phyloP scores from a whole-genome alignment of 2,113 vertebrate species.

The Pelecanoides urinatrix region DNA sequence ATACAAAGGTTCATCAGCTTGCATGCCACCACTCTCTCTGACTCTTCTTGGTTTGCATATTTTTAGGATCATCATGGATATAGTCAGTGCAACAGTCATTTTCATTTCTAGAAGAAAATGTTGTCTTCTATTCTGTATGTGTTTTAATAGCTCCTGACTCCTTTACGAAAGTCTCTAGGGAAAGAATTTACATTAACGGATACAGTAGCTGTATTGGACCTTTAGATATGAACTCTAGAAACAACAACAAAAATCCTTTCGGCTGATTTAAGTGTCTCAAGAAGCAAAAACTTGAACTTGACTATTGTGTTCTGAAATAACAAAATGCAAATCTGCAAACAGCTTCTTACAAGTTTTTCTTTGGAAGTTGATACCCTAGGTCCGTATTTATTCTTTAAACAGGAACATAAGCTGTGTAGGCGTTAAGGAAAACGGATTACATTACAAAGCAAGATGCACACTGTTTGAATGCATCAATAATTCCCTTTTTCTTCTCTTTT shows the following conservation, averaged over 20 bases:
- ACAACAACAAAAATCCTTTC: background rate
- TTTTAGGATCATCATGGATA: background rate
- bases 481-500: slow-evolving; percentile 27
- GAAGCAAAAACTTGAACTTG: background rate
- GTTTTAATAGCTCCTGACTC: background rate
- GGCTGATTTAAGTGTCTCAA: background rate
- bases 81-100: background rate
- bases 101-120: background rate
- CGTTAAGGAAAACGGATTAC: slow-evolving; percentile 45
- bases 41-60: background rate
- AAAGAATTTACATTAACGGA: background rate
- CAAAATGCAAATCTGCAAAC: slow-evolving; percentile 26
- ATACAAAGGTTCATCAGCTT: background rate
- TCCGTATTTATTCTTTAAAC: slow-evolving; percentile 51
- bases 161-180: background rate
- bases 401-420: slow-evolving; percentile 71
- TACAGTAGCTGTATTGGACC: background rate
- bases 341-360: slow-evolving; percentile 17
- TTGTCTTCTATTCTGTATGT: background rate
- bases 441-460: slow-evolving; percentile 55
- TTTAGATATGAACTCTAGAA: background rate
- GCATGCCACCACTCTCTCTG: background rate
- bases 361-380: slow-evolving; percentile 25
- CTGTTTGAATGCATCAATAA: slow-evolving; percentile 57
- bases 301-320: background rate